These are phyloP conservation scores for Drosophila funebris DNA, from an alignment of 1,140 invertebrate genomes.

Conservation along the genomic window DNA sequence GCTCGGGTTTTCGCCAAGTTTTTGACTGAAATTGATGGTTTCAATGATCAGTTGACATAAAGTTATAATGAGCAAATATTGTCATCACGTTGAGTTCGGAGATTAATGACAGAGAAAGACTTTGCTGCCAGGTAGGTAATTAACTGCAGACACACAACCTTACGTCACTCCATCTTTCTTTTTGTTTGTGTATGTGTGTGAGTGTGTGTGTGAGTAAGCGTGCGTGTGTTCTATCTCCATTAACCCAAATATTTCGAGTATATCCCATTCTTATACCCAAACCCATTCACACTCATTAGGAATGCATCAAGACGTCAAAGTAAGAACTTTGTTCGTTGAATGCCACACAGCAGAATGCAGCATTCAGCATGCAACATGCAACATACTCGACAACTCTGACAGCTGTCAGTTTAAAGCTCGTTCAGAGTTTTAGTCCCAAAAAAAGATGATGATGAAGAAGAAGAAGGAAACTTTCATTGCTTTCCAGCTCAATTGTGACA, in stretches of 20 bases:
- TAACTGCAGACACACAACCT: not conserved
- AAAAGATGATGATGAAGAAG: not conserved
- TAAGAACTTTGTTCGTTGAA: slow-evolving; percentile 8
- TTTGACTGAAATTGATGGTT: slow-evolving; percentile 33
- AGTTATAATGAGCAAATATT: slow-evolving; percentile 39
- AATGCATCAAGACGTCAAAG: slow-evolving; percentile 36
- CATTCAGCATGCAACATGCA: not conserved
- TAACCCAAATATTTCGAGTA: slow-evolving; percentile 30
- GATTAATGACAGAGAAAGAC: slow-evolving; percentile 20
- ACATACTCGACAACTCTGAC: slow-evolving; percentile 13
- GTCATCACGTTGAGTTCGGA: slow-evolving; percentile 10
- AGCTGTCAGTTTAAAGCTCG: slow-evolving; percentile 32
- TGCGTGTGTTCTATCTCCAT: slow-evolving; percentile 13
- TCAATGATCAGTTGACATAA: slow-evolving; percentile 33
- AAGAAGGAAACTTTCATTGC: slow-evolving; percentile 6
- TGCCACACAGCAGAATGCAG: not conserved
- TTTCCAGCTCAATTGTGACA: slow-evolving; percentile 18
- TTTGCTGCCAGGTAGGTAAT: slow-evolving; percentile 7
- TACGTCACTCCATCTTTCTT: not conserved
- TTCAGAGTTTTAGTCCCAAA: slow-evolving; percentile 9
- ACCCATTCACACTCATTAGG: slow-evolving; percentile 16
- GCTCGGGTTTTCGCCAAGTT: not conserved
- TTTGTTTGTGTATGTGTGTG: not conserved
- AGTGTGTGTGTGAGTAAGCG: not conserved
- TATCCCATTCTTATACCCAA: slow-evolving; percentile 1